Evolutionary conservation across 2,113 vertebrate genomes (phyloP), one percentile per base, ranked within the genome.

Genomic region (Pterocles burchelli): DNA sequence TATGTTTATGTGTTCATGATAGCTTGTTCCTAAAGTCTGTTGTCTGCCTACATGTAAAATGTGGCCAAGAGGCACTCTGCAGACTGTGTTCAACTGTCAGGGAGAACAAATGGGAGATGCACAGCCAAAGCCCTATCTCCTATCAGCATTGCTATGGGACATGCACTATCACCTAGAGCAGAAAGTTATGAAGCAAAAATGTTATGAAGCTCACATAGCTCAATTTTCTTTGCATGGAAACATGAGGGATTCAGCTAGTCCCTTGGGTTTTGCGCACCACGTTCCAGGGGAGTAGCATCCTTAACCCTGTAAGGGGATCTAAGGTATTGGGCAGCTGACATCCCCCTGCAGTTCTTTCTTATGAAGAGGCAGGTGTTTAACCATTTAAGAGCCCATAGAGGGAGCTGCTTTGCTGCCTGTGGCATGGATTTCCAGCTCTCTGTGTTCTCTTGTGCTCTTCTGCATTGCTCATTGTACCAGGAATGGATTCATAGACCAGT

Each of bases 321-420:
- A 51, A 8, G 54, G 34, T 15, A 1, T 1, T 22, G 74, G 38
- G 75, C 41, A 68, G n/a, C 49, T 17, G 45, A 4, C 8, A 3
- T 25, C 18, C 13, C 31, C 6, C 13, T 43, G 75, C 85, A 11
- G 45, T 4, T 9, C 48, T 63, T 13, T 18, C 33, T 19, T 5
- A 1, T 0, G 26, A 22, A 72, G 61, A 65, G 29, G 26, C 67
- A 38, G 77, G 17, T 93, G 87, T 91, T 94, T 68, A 68, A 68
- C 66, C 84, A 58, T 89, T 80, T 55, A 41, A 62, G 59, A 67
- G n/a, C 85, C 94, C 74, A 0, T 51, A 96, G 88, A 95, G 88
- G 93, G 91, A 94, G 95, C 91, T 96, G 74, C 91, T 90, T 85
- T 73, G 58, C 94, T 96, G 89, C 59, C 25, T 34, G 76, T 78